phyloP scores from a whole-genome alignment of 2,113 vertebrate species.

The Rhinopomastus cyanomelas region DNA sequence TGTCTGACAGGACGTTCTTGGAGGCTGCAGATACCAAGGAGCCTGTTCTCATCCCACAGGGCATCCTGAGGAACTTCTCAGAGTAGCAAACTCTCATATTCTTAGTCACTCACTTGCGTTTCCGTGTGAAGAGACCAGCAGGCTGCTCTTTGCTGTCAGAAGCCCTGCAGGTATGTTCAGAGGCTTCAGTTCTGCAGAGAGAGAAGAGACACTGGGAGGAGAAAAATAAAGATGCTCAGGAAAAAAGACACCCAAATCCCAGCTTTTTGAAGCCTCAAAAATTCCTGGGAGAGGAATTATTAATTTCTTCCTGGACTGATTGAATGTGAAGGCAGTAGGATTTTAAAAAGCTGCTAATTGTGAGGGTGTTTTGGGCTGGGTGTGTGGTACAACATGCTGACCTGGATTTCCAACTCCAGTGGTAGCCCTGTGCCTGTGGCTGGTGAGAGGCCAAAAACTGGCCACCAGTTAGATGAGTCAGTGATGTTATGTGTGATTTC shows the following conservation, averaged over 20 bases:
- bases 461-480: neutral
- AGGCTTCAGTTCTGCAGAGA: neutral
- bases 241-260: neutral
- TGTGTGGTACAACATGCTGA: neutral
- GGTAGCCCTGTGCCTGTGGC: neutral
- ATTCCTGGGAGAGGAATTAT: neutral
- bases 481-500: neutral
- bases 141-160: neutral
- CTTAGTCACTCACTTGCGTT: neutral
- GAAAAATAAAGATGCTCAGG: neutral
- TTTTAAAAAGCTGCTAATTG: neutral
- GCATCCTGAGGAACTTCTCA: neutral
- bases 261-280: neutral
- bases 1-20: neutral
- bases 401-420: neutral
- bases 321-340: neutral
- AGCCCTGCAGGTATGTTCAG: neutral
- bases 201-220: neutral
- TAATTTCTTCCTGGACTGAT: neutral
- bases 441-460: neutral
- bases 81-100: neutral
- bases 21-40: neutral
- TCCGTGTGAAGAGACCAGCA: neutral
- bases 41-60: accelerated
- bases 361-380: neutral